Evolutionary conservation across 2,113 vertebrate species (phyloP).

Genomic region (Oenanthe oenanthe): DNA sequence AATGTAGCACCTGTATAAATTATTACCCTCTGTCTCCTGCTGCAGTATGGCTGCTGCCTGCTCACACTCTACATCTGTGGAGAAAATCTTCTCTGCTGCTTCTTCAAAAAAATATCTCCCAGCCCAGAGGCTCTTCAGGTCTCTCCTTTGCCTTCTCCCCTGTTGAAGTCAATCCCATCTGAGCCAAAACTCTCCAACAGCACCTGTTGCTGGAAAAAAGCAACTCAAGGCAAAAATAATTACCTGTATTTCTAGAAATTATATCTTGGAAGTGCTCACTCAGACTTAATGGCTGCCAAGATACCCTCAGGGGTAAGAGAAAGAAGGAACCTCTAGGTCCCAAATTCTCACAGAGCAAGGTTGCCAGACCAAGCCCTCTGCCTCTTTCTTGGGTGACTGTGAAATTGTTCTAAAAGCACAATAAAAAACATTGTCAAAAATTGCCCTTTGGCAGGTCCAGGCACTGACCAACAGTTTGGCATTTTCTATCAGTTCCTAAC

Average conservation of each 20-base stretch:
- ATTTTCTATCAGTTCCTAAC: background rate
- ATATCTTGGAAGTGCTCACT: background rate
- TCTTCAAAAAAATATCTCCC: background rate
- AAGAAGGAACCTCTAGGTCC: background rate
- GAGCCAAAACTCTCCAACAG: background rate
- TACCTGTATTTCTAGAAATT: background rate
- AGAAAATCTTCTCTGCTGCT: background rate
- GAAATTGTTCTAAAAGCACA: background rate
- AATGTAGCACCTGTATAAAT: rapidly evolving
- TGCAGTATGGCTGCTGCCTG: background rate
- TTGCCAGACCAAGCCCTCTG: background rate
- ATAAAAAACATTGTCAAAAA: background rate
- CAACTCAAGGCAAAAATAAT: background rate
- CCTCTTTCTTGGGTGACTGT: background rate
- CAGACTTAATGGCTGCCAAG: background rate
- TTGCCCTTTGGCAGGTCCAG: background rate
- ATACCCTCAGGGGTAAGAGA: background rate
- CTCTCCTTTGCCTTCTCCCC: background rate
- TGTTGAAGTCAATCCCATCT: background rate
- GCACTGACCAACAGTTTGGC: background rate
- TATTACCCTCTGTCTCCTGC: background rate
- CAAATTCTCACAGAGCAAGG: background rate
- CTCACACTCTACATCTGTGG: background rate
- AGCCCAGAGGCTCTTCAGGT: background rate
- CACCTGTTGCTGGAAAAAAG: background rate